Conservation (phyloP, 2,113 vertebrate species). For the Microcebus jonahi region DNA sequence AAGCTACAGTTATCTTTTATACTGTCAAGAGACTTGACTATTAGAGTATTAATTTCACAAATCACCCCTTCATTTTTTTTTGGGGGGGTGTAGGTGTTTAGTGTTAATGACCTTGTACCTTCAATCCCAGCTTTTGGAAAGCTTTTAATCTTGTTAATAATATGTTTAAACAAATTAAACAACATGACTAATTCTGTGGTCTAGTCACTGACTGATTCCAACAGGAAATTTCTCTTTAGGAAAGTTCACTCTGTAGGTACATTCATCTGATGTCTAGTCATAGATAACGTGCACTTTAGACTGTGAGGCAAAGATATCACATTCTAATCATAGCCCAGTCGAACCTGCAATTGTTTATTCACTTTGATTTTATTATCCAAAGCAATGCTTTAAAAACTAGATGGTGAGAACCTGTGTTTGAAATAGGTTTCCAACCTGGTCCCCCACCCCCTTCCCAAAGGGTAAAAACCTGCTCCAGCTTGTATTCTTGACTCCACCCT, state of each 20-base stretch:
- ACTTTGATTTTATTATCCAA: conserved; percentile 33
- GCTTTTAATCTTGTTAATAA: conserved; percentile 63
- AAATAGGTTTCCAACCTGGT: conserved; percentile 24
- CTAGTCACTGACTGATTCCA: conserved; percentile 51
- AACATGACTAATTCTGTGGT: conserved; percentile 62
- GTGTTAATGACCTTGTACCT: conserved; percentile 10
- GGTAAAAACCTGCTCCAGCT: conserved; percentile 54
- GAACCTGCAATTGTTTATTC: conserved; percentile 23
- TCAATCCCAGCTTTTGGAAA: conserved; percentile 40
- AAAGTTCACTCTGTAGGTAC: conserved; percentile 54
- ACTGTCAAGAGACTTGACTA: not conserved
- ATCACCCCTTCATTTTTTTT: not conserved
- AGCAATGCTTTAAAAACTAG: conserved; percentile 10
- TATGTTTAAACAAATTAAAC: conserved; percentile 57
- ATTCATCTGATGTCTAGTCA: conserved; percentile 55
- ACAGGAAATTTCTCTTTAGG: conserved; percentile 65
- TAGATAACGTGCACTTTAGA: conserved; percentile 21
- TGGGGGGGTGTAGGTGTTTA: not conserved
- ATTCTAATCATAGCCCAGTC: conserved; percentile 20
- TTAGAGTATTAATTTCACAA: conserved; percentile 38
- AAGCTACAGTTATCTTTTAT: not conserved
- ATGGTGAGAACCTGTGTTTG: conserved; percentile 18
- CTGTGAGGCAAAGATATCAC: conserved; percentile 24
- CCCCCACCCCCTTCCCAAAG: not conserved
- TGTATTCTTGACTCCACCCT: not conserved